Conservation (phyloP, 2,888 invertebrate species). For the Doris montereyensis region DNA sequence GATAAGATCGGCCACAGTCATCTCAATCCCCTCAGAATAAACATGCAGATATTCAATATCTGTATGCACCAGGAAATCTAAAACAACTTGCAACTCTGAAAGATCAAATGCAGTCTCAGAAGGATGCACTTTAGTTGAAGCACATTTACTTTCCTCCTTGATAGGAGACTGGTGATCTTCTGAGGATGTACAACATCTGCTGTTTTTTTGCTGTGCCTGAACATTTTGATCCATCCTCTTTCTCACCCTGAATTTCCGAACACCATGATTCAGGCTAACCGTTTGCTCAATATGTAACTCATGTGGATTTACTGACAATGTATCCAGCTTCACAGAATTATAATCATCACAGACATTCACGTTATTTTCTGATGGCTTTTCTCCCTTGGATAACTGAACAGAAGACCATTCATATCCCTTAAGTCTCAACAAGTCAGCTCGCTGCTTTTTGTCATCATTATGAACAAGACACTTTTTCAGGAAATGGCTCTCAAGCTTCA, state of each 20-base stretch:
- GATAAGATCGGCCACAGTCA: slow-evolving; percentile 88
- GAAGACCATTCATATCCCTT: slow-evolving; percentile 13
- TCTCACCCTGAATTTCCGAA: slow-evolving; percentile 38
- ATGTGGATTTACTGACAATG: slow-evolving; percentile 1
- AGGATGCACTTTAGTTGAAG: background rate
- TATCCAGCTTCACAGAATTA: slow-evolving; percentile 1
- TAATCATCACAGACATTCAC: background rate
- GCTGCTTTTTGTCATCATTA: slow-evolving; percentile 78
- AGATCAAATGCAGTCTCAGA: background rate
- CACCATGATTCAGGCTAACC: slow-evolving; percentile 40
- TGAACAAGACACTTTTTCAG: slow-evolving; percentile 87
- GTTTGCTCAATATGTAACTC: slow-evolving; percentile 38
- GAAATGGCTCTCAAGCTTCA: slow-evolving; percentile 88
- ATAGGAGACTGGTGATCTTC: too few species aligned
- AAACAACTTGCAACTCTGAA: slow-evolving; percentile 46
- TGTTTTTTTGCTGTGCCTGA: background rate
- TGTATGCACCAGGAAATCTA: slow-evolving; percentile 50
- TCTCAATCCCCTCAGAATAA: slow-evolving; percentile 86
- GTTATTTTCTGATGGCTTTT: background rate
- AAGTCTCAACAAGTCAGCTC: slow-evolving; percentile 33
- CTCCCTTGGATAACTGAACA: background rate
- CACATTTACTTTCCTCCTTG: background rate
- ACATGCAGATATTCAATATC: slow-evolving; percentile 76
- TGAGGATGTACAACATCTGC: too few species aligned
- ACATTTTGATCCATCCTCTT: slow-evolving; percentile 19